A percentile compares a stretch with the other conserved stretches of the same genome.
Evolutionary conservation across 1,140 invertebrate species (phyloP).

Genomic region (Ditylenchus dipsaci): DNA sequence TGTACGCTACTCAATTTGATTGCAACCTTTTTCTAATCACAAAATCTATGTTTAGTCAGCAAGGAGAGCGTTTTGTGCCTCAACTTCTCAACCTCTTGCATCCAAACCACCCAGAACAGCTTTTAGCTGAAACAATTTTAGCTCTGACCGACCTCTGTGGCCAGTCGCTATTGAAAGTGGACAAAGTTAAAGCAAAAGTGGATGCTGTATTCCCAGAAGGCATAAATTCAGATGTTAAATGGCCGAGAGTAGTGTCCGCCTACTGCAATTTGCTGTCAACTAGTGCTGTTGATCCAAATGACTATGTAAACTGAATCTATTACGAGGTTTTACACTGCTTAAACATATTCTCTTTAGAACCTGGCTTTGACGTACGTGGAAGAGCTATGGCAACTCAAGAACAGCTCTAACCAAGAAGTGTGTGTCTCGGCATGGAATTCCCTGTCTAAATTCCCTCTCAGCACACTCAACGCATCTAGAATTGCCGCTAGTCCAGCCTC

Average conservation of each 20-base stretch:
- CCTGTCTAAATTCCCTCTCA: neutral
- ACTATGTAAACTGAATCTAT: neutral
- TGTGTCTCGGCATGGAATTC: neutral
- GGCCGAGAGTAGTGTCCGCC: neutral
- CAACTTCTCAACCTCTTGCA: neutral
- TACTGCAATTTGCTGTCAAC: slow-evolving; percentile 5
- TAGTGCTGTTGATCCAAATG: slow-evolving; percentile 1
- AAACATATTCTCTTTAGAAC: neutral
- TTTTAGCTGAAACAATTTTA: neutral
- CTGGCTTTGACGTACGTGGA: neutral
- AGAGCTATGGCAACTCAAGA: slow-evolving; percentile 5
- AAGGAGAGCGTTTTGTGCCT: slow-evolving; percentile 1
- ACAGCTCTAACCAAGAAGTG: neutral
- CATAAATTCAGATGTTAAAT: neutral
- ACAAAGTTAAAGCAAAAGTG: neutral
- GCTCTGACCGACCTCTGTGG: neutral
- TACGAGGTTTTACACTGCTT: neutral
- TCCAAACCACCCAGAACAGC: neutral
- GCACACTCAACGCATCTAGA: neutral
- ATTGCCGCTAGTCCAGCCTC: neutral
- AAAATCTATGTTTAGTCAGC: neutral
- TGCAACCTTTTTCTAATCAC: neutral
- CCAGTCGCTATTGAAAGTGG: neutral
- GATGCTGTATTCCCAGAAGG: neutral
- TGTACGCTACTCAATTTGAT: neutral